phyloP scores from a whole-genome alignment of 2,888 invertebrate species.

The Scrobipalpa costella region DNA sequence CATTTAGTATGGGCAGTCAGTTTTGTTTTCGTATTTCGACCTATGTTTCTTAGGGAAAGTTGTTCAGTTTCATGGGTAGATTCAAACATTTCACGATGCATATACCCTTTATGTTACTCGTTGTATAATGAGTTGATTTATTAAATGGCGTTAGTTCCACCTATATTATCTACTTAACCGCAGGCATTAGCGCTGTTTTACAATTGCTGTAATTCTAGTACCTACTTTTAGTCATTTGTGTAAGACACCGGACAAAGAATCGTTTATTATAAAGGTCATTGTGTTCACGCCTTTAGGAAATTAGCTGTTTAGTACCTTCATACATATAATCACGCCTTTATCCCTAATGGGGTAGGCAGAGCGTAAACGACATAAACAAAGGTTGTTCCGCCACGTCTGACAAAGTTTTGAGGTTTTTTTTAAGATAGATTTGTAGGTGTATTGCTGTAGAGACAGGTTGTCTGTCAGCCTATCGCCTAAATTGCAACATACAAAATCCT shows the following conservation, averaged over 20 bases:
- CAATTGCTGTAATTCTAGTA: slow-evolving; percentile 27
- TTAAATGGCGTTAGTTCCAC: not conserved
- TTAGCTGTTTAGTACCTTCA: slow-evolving; percentile 15
- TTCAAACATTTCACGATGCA: not conserved
- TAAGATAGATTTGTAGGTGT: too few species aligned
- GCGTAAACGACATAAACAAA: too few species aligned
- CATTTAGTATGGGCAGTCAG: too few species aligned
- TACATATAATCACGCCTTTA: not conserved
- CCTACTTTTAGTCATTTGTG: not conserved
- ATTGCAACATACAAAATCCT: too few species aligned
- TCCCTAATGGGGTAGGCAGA: not conserved
- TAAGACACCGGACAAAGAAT: slow-evolving; percentile 4
- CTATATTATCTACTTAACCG: slow-evolving; percentile 26
- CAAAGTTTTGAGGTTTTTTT: too few species aligned
- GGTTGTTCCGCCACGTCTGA: too few species aligned
- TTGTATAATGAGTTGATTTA: not conserved
- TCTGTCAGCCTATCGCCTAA: too few species aligned
- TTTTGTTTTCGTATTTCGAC: not conserved
- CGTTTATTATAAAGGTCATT: slow-evolving; percentile 14
- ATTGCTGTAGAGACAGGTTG: too few species aligned
- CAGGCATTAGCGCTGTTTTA: slow-evolving; percentile 35
- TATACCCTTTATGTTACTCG: too few species aligned
- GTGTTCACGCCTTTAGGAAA: slow-evolving; percentile 17
- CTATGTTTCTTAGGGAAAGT: too few species aligned
- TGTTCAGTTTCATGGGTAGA: too few species aligned